phyloP scores from a whole-genome alignment of 2,888 invertebrate genomes.

The Tinea semifulvella region DNA sequence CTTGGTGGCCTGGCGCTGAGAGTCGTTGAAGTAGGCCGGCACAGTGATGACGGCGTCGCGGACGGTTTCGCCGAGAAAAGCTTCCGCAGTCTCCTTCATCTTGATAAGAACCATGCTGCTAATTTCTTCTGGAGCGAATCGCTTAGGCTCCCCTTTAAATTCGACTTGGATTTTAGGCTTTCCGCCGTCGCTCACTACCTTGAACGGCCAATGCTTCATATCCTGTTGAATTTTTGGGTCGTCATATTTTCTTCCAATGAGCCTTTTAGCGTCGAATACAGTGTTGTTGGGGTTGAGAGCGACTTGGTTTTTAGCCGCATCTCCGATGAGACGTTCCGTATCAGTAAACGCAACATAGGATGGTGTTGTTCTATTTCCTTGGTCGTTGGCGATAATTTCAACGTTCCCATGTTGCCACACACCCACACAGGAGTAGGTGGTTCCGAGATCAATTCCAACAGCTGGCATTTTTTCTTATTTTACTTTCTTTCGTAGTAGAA shows the following conservation, averaged over 20 bases:
- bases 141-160: constrained; percentile 71
- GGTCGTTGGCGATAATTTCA: constrained; percentile 88
- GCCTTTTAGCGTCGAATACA: constrained; percentile 76
- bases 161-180: constrained; percentile 76
- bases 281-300: constrained; percentile 80
- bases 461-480: constrained; percentile 37
- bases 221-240: constrained; percentile 81
- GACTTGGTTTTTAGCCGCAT: constrained; percentile 88
- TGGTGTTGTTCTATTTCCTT: constrained; percentile 88
- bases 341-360: constrained; percentile 90
- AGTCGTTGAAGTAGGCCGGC: constrained; percentile 82
- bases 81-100: constrained; percentile 74
- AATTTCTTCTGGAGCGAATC: constrained; percentile 75
- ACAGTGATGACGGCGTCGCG: constrained; percentile 83
- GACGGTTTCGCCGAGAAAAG: constrained; percentile 71
- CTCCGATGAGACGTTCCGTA: constrained; percentile 83
- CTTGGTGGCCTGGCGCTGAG: constrained; percentile 80
- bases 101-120: constrained; percentile 71
- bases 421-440: constrained; percentile 87
- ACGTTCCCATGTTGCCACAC: constrained; percentile 86
- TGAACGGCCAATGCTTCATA: constrained; percentile 87
- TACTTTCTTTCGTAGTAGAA: neutral
- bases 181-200: constrained; percentile 69
- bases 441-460: constrained; percentile 75
- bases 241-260: constrained; percentile 81